Evolutionary conservation across 2,113 vertebrate genomes (phyloP).

Genomic region (Brevimyrus niger): DNA sequence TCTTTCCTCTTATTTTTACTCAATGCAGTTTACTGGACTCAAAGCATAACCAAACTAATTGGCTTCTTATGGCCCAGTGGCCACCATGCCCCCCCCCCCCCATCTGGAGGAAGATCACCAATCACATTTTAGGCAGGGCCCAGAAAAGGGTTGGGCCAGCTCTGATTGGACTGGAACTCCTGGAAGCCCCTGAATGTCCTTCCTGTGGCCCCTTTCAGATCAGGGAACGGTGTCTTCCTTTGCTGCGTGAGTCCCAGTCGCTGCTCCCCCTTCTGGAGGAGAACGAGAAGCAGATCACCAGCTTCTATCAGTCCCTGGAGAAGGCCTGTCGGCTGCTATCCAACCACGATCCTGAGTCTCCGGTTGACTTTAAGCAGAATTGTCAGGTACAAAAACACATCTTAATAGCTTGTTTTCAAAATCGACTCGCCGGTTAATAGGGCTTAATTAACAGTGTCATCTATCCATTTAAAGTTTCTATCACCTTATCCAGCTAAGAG

Average conservation of each 20-base stretch:
- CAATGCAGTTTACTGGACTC: not conserved
- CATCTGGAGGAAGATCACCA: not conserved
- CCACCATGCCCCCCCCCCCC: not conserved
- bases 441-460: not conserved
- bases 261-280: slow-evolving; percentile 78
- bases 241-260: slow-evolving; percentile 76
- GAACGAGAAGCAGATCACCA: slow-evolving; percentile 83
- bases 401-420: not conserved
- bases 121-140: not conserved
- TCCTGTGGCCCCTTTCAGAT: slow-evolving; percentile 55
- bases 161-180: not conserved
- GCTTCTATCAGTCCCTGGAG: slow-evolving; percentile 84
- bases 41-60: not conserved
- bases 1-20: not conserved
- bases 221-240: slow-evolving; percentile 67
- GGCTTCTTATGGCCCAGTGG: not conserved
- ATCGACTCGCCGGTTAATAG: not conserved
- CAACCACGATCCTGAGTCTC: slow-evolving; percentile 66
- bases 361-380: slow-evolving; percentile 80
- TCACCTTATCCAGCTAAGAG: not conserved
- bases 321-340: slow-evolving; percentile 77
- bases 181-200: not conserved
- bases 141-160: not conserved
- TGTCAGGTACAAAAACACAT: slow-evolving; percentile 68
- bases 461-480: not conserved